Evolutionary conservation across 2,113 vertebrate species (phyloP).

Genomic region (Pristiophorus japonicus): DNA sequence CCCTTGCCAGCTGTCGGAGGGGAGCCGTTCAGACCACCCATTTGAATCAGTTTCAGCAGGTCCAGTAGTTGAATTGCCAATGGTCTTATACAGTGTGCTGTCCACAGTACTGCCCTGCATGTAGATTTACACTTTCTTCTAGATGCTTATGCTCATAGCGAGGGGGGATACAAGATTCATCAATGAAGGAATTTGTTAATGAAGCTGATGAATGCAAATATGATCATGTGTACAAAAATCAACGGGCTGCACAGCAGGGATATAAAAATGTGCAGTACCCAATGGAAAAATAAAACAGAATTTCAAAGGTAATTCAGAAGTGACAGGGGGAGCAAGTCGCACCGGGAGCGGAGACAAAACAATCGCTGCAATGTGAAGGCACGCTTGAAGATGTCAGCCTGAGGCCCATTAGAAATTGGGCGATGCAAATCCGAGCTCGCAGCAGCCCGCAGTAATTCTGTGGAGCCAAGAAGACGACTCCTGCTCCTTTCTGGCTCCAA

Average conservation of each 20-base stretch:
- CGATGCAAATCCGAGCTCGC: background rate
- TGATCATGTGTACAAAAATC: background rate
- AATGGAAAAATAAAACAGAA: background rate
- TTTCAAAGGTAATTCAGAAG: background rate
- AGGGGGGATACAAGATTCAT: background rate
- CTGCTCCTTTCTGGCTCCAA: background rate
- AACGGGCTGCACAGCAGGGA: background rate
- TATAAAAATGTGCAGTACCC: background rate
- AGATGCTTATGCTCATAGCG: background rate
- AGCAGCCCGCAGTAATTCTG: background rate
- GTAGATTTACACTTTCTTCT: background rate
- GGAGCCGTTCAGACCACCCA: background rate
- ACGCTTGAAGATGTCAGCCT: background rate
- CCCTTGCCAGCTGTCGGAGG: background rate
- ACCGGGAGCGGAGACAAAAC: background rate
- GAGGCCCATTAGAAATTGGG: background rate
- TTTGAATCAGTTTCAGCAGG: background rate
- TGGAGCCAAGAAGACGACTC: background rate
- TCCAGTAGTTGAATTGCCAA: background rate
- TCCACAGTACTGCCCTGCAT: background rate
- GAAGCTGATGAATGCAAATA: background rate
- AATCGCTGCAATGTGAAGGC: background rate
- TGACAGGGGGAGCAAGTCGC: background rate
- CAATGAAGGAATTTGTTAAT: conserved; percentile 14
- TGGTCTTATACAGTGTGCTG: background rate